Conservation (phyloP, 2,113 vertebrate genomes). For the Electrona antarctica region DNA sequence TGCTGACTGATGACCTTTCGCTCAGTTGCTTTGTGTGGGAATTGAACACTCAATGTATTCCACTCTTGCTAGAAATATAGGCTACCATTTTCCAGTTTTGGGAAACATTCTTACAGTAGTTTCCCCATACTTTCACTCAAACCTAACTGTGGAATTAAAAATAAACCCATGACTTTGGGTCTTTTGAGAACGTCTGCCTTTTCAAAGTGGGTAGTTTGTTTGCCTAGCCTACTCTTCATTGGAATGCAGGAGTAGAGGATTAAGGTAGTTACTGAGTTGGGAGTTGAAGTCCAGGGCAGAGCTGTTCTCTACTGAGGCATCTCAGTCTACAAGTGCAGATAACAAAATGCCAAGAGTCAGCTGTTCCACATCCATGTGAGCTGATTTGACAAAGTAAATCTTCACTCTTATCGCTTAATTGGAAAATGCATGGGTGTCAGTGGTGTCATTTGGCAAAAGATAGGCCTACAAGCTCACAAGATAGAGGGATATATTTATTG, state of each 20-base stretch:
- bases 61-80: no score
- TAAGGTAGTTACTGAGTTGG: constrained; percentile 6
- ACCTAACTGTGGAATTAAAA: background rate
- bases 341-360: constrained; percentile 37
- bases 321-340: no score
- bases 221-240: background rate
- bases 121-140: constrained; percentile 7
- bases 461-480: no score
- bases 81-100: background rate
- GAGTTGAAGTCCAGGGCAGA: constrained; percentile 10
- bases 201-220: background rate
- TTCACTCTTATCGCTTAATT: no score
- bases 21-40: no score
- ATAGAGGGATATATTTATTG: no score
- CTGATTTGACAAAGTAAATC: constrained; percentile 11
- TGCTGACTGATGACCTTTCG: no score
- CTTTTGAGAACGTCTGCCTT: background rate
- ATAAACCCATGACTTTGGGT: background rate
- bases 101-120: background rate
- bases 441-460: no score
- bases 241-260: constrained; percentile 7
- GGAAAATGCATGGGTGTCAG: no score
- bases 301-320: background rate
- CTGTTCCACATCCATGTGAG: constrained; percentile 48
- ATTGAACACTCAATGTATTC: no score